Evolutionary conservation across 2,113 vertebrate genomes (phyloP).

Genomic region (Lontra canadensis): DNA sequence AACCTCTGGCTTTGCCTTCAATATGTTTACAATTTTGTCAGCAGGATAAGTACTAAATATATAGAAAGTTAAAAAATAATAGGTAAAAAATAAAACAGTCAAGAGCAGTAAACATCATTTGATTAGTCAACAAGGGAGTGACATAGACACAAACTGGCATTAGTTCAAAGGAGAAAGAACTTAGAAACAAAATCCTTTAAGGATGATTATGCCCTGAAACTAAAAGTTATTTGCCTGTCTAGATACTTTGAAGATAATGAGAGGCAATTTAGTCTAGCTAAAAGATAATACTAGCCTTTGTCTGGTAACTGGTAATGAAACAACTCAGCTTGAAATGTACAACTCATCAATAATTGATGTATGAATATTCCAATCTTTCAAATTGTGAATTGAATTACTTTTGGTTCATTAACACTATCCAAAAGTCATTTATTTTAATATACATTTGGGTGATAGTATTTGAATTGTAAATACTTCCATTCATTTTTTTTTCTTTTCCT

Average conservation of each 20-base stretch:
- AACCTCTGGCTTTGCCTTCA: background rate
- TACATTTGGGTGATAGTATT: conserved; percentile 74
- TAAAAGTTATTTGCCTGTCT: conserved; percentile 60
- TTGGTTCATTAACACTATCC: conserved; percentile 76
- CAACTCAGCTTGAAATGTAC: conserved; percentile 75
- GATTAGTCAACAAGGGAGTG: background rate
- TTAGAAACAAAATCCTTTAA: background rate
- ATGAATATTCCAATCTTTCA: conserved; percentile 66
- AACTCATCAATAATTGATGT: conserved; percentile 78
- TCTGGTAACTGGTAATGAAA: conserved; percentile 68
- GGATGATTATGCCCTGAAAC: conserved; percentile 28
- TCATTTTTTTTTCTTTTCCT: conserved; percentile 58
- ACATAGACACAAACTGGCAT: background rate
- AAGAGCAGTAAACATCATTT: background rate
- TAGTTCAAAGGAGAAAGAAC: background rate
- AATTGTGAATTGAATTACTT: conserved; percentile 76
- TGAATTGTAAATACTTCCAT: conserved; percentile 81
- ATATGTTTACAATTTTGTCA: background rate
- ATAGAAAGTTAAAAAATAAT: background rate
- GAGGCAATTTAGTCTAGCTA: conserved; percentile 71
- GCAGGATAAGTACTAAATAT: background rate
- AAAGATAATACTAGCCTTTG: conserved; percentile 52
- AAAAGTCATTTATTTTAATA: conserved; percentile 83
- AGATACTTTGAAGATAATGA: conserved; percentile 67
- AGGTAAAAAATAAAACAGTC: background rate